Evolutionary conservation across 2,797 vertebrate genomes (phyloP), one percentile per base, ranked within the genome.

Genomic region (Pipistrellus pygmaeus): DNA sequence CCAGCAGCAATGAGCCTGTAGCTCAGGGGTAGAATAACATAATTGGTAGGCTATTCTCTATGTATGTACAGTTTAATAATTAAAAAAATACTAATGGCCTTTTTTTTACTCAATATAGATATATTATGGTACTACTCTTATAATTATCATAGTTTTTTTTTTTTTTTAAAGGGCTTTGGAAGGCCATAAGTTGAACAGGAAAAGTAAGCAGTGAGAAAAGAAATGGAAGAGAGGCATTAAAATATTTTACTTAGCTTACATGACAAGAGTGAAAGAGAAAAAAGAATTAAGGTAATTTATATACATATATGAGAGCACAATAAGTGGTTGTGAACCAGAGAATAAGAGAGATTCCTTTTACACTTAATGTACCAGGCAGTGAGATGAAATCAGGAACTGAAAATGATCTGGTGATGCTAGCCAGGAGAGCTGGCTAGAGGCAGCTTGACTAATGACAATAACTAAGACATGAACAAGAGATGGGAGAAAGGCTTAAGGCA

Each of bases 191-290:
- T n/a, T 81, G 46, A 69, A 83, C 0, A 92, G 46, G 62, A 14
- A 91, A 72, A 48, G 15, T 17, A 41, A 87, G 30, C 46, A 88
- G 55, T 57, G 15, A 75, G 53, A 57, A 48, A 68, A 69, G 76
- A 44, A 87, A 66, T 69, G 14, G 73, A 41, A 30, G 20, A 76
- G n/a, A 72, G 27, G 41, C 1, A 62, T 46, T 73, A 66, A 77
- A 64, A 38, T 51, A 87, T 55, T 68, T 96, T 64, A 86, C 41
- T 75, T 89, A 86, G 62, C 41, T 77, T 85, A 92, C 2, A 55
- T 69, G 72, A 78, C 72, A 87, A 87, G 25, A 38, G 27, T 73
- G 14, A n/a, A 30, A 80, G 38, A 66, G 13, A 96, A 57, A 75
- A 85, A 88, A 77, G 2, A 44, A 60, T 51, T 75, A 87, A 66